A percentile compares a stretch with the other conserved stretches of the same genome.
Conservation (phyloP, 2,113 vertebrate genomes). For the Pseudopodoces humilis region DNA sequence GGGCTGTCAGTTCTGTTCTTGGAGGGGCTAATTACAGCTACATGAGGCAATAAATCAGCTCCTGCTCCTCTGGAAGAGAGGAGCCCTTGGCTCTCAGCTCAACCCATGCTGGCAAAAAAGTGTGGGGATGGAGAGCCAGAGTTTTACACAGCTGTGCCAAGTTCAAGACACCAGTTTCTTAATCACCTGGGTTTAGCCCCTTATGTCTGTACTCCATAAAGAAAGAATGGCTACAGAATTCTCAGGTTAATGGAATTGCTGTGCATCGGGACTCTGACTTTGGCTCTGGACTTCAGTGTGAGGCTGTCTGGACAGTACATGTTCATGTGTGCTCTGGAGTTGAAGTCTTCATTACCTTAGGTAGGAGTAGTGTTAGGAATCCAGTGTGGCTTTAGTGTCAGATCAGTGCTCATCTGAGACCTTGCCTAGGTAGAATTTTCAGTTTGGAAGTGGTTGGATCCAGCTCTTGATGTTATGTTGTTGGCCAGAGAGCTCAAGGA, state of each 20-base stretch:
- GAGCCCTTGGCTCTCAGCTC: neutral
- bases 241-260: neutral
- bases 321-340: no score
- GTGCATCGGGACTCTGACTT: neutral
- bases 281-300: neutral
- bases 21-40: neutral
- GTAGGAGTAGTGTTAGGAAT: neutral
- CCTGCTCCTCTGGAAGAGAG: neutral
- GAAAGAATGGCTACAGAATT: neutral
- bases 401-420: neutral
- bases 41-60: neutral
- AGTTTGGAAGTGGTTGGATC: neutral
- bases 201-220: neutral
- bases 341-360: neutral
- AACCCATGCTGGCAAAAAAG: neutral
- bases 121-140: neutral
- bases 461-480: neutral
- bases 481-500: neutral
- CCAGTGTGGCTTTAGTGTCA: neutral
- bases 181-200: neutral
- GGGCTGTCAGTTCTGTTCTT: neutral
- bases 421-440: neutral
- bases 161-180: neutral
- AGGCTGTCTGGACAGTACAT: accelerated
- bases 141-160: neutral